Conservation (phyloP, 2,113 vertebrate species). For the Panthera tigris region DNA sequence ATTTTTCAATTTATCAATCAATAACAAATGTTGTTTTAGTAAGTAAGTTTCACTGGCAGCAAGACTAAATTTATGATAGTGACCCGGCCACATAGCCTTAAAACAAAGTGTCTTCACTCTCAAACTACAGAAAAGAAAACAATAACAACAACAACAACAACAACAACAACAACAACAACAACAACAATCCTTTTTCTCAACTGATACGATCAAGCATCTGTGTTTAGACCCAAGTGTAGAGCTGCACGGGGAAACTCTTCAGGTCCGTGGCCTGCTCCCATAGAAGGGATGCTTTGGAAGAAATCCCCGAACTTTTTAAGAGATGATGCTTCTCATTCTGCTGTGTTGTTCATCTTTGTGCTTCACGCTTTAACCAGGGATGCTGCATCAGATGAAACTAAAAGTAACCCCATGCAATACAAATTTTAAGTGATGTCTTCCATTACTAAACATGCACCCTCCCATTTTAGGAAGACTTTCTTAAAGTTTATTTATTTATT, state of each 20-base stretch:
- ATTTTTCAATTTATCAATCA: neutral
- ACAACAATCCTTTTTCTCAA: neutral
- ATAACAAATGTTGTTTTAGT: neutral
- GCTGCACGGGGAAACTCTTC: neutral
- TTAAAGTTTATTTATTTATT: too few relatives aligned
- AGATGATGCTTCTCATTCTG: neutral
- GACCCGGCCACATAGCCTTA: neutral
- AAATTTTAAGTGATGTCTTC: slow-evolving; percentile 44
- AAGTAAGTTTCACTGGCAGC: neutral
- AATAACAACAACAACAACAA: neutral
- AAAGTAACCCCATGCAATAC: slow-evolving; percentile 26
- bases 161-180: neutral
- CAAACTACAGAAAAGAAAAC: neutral
- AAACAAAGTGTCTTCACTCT: neutral
- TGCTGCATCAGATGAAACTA: neutral
- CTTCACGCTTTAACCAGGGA: neutral
- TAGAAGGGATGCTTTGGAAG: neutral
- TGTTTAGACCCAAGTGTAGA: neutral
- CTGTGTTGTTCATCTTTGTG: neutral
- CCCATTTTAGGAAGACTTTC: neutral
- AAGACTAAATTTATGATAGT: neutral
- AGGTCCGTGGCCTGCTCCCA: neutral
- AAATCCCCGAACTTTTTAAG: neutral
- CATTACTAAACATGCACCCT: neutral
- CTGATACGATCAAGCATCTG: neutral